These are phyloP conservation scores for Rhinolophus ferrumequinum DNA, from an alignment of 2,113 vertebrate species.

Conservation along the genomic window DNA sequence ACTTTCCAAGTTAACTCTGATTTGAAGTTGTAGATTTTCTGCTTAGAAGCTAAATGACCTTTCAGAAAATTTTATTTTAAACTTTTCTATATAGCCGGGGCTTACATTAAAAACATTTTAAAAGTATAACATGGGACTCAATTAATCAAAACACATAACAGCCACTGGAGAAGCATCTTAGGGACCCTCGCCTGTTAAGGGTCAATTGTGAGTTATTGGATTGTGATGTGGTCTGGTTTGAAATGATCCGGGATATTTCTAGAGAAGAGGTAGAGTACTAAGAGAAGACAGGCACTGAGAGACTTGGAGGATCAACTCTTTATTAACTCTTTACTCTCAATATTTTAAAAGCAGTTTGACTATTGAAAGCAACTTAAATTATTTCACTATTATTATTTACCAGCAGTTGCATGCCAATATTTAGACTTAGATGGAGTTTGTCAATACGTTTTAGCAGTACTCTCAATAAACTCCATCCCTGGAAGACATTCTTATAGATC, in stretches of 20 bases:
- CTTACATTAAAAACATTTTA: neutral
- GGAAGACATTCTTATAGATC: neutral
- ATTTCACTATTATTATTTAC: neutral
- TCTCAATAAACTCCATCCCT: neutral
- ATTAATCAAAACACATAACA: neutral
- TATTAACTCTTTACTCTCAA: neutral
- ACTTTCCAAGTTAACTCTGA: neutral
- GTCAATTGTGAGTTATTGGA: neutral
- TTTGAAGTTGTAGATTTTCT: neutral
- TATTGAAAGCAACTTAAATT: neutral
- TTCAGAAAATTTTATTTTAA: neutral
- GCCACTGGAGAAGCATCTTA: neutral
- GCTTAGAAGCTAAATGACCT: neutral
- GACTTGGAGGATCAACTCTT: neutral
- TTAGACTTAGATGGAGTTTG: neutral
- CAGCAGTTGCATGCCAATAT: neutral
- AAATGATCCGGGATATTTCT: neutral
- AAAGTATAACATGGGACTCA: neutral
- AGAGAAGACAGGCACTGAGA: neutral
- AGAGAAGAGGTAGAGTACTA: neutral
- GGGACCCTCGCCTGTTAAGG: neutral
- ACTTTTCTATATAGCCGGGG: neutral
- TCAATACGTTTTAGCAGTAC: neutral
- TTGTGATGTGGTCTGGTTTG: fast-evolving
- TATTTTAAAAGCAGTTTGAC: neutral